A percentile compares a stretch with the other conserved stretches of the same genome.
These are phyloP conservation scores for Marmota monax DNA, from an alignment of 2,113 vertebrate species.

Conservation along the genomic window DNA sequence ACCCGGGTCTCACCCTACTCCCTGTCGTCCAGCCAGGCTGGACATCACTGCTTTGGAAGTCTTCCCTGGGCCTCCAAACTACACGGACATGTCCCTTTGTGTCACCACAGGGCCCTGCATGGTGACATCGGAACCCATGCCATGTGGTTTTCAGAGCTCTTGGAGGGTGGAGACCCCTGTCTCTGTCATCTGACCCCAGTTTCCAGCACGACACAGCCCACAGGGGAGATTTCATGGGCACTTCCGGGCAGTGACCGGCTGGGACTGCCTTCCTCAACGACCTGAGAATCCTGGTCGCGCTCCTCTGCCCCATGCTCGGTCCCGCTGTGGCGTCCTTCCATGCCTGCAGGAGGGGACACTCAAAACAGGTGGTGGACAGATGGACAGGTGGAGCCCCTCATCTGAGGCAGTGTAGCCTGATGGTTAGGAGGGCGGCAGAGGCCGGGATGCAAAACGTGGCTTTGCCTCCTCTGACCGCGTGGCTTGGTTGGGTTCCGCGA, in stretches of 20 bases:
- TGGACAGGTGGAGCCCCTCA: neutral
- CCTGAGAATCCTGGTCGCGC: neutral
- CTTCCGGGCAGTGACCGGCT: no score
- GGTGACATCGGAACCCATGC: fast-evolving
- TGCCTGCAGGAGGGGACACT: neutral
- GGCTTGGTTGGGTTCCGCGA: neutral
- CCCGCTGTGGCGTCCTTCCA: neutral
- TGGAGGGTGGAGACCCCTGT: neutral
- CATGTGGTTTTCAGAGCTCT: neutral
- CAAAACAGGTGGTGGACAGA: no score
- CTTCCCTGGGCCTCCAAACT: neutral
- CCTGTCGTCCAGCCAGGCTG: fast-evolving
- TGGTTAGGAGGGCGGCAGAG: fast-evolving
- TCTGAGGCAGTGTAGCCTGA: fast-evolving
- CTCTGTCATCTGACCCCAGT: neutral
- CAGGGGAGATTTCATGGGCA: no score
- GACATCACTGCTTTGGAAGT: neutral
- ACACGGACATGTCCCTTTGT: fast-evolving
- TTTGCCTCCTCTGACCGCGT: neutral
- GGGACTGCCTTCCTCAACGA: neutral
- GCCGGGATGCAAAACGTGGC: fast-evolving
- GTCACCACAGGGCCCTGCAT: neutral
- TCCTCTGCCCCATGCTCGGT: fast-evolving
- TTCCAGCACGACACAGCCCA: fast-evolving
- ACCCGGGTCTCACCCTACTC: fast-evolving